Conservation (phyloP, 1,140 invertebrate species). For the Neuroterus valhalla region DNA sequence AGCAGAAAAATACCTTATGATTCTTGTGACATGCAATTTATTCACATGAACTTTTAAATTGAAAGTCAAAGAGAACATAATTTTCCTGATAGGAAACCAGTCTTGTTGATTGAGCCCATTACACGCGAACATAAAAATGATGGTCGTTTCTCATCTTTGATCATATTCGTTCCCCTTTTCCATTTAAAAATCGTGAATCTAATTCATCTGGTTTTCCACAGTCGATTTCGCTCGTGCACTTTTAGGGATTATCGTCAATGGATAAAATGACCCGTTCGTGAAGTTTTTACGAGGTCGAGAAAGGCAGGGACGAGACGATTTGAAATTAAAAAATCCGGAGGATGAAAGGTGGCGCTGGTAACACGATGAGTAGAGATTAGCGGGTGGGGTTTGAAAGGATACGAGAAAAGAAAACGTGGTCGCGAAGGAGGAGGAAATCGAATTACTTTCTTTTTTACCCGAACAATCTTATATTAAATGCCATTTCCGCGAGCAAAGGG, state of each 20-base stretch:
- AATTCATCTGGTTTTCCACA: slow-evolving; percentile 9
- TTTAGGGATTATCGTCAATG: slow-evolving; percentile 10
- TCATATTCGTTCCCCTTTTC: slow-evolving; percentile 4
- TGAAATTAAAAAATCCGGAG: neutral
- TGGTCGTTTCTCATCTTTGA: neutral
- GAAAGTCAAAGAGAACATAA: neutral
- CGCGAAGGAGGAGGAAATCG: neutral
- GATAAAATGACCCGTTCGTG: neutral
- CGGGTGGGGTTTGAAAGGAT: neutral
- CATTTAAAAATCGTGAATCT: slow-evolving; percentile 14
- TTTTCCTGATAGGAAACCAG: neutral
- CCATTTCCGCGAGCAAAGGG: neutral
- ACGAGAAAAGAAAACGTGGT: neutral
- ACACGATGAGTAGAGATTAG: neutral
- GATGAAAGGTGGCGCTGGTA: slow-evolving; percentile 3
- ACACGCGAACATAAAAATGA: neutral
- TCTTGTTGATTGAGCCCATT: neutral
- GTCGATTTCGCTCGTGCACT: neutral
- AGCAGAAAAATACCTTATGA: too few species aligned
- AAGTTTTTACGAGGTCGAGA: neutral
- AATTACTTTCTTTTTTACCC: neutral
- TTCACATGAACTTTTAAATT: too few species aligned
- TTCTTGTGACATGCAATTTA: too few species aligned
- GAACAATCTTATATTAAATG: neutral
- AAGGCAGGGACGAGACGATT: neutral